phyloP scores from a whole-genome alignment of 2,888 invertebrate species.

The Drepana falcataria region DNA sequence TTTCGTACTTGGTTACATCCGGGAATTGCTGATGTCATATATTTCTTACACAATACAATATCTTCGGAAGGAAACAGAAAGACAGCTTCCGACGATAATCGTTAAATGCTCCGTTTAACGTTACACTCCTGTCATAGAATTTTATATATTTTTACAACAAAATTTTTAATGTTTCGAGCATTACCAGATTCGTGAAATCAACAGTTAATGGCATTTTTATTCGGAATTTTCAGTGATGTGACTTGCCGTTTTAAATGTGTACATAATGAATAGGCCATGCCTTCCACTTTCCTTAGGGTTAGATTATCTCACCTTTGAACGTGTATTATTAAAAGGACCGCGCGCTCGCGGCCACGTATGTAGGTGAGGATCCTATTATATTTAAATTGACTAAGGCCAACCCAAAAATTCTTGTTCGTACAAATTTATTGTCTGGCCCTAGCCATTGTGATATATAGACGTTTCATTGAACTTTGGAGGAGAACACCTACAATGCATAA shows the following conservation, averaged over 20 bases:
- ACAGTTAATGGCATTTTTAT: too few species aligned
- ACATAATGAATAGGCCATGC: not conserved
- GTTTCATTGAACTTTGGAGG: not conserved
- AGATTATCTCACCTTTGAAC: constrained; percentile 1
- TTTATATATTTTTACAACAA: too few species aligned
- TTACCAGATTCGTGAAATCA: too few species aligned
- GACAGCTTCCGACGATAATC: too few species aligned
- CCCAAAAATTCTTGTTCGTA: not conserved
- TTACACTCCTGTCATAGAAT: too few species aligned
- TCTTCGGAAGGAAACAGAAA: too few species aligned
- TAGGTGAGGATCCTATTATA: not conserved
- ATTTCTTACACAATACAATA: too few species aligned
- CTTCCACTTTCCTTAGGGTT: constrained; percentile 1
- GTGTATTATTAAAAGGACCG: not conserved
- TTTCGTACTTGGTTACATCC: too few species aligned
- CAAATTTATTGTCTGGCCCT: not conserved
- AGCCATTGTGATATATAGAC: not conserved
- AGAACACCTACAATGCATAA: not conserved
- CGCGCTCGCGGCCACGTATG: not conserved
- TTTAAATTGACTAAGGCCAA: not conserved
- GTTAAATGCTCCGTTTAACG: too few species aligned
- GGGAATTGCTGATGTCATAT: too few species aligned
- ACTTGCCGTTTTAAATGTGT: not conserved
- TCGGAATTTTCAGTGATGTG: too few species aligned
- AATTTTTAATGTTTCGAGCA: too few species aligned